Evolutionary conservation across 23 tunicate species (phyloP), one percentile per base, ranked within the genome.

Genomic region (Trididemnum nubilum): DNA sequence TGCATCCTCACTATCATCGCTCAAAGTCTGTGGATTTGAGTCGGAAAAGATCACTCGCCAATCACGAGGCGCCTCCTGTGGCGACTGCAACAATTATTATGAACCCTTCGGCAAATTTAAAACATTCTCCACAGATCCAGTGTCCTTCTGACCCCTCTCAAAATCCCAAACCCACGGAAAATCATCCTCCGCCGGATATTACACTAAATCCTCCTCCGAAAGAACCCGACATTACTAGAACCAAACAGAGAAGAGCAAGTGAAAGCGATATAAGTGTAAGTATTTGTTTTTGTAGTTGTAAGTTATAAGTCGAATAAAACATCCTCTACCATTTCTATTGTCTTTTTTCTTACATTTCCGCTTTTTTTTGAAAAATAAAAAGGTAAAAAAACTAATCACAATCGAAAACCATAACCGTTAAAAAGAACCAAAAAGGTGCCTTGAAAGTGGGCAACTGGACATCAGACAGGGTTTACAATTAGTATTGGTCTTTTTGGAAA

Each of bases 211-310:
- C 79, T 26, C 79, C 79, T 36, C 23, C 21, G 27, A 80, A 65
- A 64, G 66, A 64, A 36, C 2, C 67, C 67, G 67, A 12, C 15
- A 61, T 12, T 4, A n/a, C 67, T 12, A 61, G 26, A 12, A 2
- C 59, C 1, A 33, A 58, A 2, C 4, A 61, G 5, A 78, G 84
- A 65, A 34, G 84, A 44, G 32, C 75, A 2, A 80, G 84, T 29
- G 84, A 80, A 25, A 65, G 84, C 29, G 84, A 80, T 49, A 61
- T 80, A 2, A 44, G 50, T 25, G 84, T 80, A 36, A 80, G 84
- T 37, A 22, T 26, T 26, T 12, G 54, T n/a, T n/a, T n/a, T n/a
- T n/a, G n/a, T n/a, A n/a, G n/a, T n/a, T n/a, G n/a, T n/a, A n/a
- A n/a, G n/a, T n/a, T n/a, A n/a, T n/a, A n/a, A n/a, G n/a, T n/a